Evolutionary conservation across 2,797 vertebrate species (phyloP).

Genomic region (Florisuga fusca): DNA sequence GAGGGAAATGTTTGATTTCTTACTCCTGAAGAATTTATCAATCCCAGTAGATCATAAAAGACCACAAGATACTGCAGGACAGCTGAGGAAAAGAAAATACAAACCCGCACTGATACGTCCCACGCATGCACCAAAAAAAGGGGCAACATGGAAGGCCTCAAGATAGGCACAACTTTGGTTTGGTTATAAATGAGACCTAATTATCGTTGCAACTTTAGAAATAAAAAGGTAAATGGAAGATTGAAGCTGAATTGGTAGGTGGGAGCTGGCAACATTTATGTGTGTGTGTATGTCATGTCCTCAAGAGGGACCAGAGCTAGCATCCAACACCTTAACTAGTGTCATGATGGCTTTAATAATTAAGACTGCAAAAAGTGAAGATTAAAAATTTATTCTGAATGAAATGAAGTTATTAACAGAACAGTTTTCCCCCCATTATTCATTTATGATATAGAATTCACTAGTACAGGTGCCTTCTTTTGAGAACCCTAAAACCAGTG

Average conservation of each 20-base stretch:
- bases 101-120: background rate
- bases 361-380: background rate
- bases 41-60: accelerated
- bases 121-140: background rate
- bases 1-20: background rate
- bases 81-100: background rate
- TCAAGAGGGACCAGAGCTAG: background rate
- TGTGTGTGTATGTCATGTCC: background rate
- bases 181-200: background rate
- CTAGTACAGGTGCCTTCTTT: background rate
- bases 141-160: accelerated
- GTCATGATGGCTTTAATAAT: conserved; percentile 29
- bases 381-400: conserved; percentile 48
- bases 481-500: background rate
- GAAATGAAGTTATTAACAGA: background rate
- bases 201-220: background rate
- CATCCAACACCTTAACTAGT: background rate
- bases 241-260: background rate
- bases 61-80: background rate
- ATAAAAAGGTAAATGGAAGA: background rate
- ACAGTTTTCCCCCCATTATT: background rate
- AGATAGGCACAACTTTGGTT: background rate
- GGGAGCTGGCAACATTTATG: background rate
- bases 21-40: background rate
- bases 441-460: background rate